Evolutionary conservation across 1,140 invertebrate species (phyloP).

Genomic region (Dinoponera quadriceps): DNA sequence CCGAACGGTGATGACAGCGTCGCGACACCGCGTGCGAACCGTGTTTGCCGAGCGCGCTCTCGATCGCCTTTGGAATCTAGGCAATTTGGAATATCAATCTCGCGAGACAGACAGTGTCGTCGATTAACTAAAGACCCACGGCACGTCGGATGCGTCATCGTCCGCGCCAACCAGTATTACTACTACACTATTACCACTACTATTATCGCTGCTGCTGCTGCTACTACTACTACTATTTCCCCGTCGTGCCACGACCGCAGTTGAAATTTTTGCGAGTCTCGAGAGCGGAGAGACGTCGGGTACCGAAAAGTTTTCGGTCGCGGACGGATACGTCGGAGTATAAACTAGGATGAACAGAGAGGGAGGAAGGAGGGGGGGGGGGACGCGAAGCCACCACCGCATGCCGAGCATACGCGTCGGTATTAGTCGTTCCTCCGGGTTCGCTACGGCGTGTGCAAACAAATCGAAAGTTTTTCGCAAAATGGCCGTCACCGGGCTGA

Average conservation of each 20-base stretch:
- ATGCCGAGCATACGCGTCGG: slow-evolving; percentile 81
- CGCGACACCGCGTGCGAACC: slow-evolving; percentile 56
- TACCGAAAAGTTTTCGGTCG: slow-evolving; percentile 70
- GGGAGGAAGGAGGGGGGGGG: background rate
- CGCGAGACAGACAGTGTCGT: slow-evolving; percentile 15
- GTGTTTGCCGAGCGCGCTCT: slow-evolving; percentile 58
- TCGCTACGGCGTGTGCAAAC: slow-evolving; percentile 78
- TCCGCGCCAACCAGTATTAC: background rate
- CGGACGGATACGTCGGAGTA: slow-evolving; percentile 71
- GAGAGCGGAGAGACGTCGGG: slow-evolving; percentile 61
- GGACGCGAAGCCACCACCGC: slow-evolving; percentile 69
- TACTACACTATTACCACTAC: too few relatives aligned
- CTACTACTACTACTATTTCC: background rate
- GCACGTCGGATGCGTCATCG: slow-evolving; percentile 52
- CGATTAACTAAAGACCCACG: slow-evolving; percentile 40
- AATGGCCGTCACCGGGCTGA: slow-evolving; percentile 85
- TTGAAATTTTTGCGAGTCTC: slow-evolving; percentile 65
- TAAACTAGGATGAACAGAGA: slow-evolving; percentile 72
- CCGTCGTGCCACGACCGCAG: slow-evolving; percentile 1
- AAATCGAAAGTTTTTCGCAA: slow-evolving; percentile 86
- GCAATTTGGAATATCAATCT: slow-evolving; percentile 69
- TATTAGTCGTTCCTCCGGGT: slow-evolving; percentile 78
- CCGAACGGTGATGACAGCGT: slow-evolving; percentile 42
- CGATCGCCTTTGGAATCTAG: slow-evolving; percentile 62
- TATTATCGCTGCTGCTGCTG: too few relatives aligned